These are phyloP conservation scores for Donacobius atricapilla DNA, from an alignment of 2,113 vertebrate species.

Conservation along the genomic window DNA sequence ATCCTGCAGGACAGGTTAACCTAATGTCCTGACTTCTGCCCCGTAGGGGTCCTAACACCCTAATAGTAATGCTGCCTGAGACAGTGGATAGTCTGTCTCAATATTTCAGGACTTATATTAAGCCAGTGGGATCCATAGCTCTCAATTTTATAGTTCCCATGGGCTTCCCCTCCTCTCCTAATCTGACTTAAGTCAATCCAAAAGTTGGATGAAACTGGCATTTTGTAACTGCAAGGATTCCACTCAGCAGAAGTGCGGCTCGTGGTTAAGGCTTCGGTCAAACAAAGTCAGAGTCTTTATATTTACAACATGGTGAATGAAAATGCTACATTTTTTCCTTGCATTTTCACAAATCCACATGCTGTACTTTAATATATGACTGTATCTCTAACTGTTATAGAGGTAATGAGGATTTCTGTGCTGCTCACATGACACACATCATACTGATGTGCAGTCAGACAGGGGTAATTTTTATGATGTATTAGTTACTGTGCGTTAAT, in stretches of 20 bases:
- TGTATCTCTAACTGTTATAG: neutral
- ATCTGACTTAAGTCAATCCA: neutral
- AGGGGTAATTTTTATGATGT: neutral
- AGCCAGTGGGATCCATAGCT: neutral
- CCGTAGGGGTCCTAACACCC: neutral
- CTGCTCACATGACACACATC: neutral
- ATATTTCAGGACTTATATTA: neutral
- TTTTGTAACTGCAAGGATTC: neutral
- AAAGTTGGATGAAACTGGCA: neutral
- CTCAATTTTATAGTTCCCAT: neutral
- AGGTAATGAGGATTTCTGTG: conserved; percentile 4
- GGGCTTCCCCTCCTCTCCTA: neutral
- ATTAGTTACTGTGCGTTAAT: conserved; percentile 23
- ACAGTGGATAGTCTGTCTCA: neutral
- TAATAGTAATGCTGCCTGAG: neutral
- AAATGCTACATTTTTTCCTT: neutral
- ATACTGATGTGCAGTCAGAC: neutral
- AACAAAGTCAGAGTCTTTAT: conserved; percentile 27
- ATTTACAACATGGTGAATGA: neutral
- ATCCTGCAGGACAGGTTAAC: neutral
- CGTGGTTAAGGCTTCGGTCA: neutral
- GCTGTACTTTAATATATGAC: neutral
- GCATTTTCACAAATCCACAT: conserved; percentile 19
- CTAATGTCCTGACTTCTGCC: neutral
- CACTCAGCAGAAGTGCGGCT: rapidly evolving